Conservation (phyloP, 2,113 vertebrate genomes). For the Antennarius striatus region DNA sequence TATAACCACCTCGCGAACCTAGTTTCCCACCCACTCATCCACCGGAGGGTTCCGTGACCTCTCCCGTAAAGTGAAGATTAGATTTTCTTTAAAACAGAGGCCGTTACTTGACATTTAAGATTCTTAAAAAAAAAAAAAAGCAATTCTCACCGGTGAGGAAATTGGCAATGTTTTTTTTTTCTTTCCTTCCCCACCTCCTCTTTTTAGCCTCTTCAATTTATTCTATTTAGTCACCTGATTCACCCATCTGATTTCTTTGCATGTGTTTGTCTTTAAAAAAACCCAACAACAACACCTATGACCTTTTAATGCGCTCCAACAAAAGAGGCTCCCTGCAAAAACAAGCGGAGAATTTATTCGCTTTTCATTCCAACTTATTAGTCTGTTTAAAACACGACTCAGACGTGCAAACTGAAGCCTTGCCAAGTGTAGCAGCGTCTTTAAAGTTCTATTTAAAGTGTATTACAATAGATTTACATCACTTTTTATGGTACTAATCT, state of each 20-base stretch:
- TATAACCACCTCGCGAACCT: neutral
- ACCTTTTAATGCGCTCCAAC: neutral
- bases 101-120: conserved; percentile 25
- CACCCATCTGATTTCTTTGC: conserved; percentile 5
- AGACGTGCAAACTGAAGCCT: neutral
- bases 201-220: neutral
- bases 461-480: too few relatives aligned
- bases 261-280: conserved; percentile 13
- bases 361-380: neutral
- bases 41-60: neutral
- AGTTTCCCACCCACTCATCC: neutral
- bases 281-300: neutral
- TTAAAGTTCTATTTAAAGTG: too few relatives aligned
- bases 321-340: neutral
- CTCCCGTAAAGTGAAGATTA: conserved; percentile 12
- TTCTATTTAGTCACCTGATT: conserved; percentile 11
- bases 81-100: neutral
- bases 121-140: neutral
- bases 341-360: neutral
- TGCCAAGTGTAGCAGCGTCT: too few relatives aligned
- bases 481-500: too few relatives aligned
- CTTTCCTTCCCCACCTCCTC: too few relatives aligned
- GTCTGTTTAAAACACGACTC: neutral
- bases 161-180: conserved; percentile 8
- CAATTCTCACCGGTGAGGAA: conserved; percentile 17